phyloP scores from a whole-genome alignment of 2,888 invertebrate species.

The Tethea ocularis region DNA sequence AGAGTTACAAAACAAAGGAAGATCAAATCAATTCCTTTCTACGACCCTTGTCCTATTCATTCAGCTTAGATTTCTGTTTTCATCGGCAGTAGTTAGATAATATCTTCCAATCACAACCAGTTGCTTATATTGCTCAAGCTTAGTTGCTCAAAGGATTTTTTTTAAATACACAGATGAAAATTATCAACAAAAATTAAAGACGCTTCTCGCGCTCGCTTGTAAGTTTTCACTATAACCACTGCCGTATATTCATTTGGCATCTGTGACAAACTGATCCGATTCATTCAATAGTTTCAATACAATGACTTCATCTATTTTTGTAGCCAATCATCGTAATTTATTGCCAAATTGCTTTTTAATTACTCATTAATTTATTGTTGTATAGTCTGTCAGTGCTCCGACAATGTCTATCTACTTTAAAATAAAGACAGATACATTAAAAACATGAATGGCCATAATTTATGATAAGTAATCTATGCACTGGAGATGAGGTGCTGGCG shows the following conservation, averaged over 20 bases:
- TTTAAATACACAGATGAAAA: too few species aligned
- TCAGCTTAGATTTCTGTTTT: too few species aligned
- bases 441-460: neutral
- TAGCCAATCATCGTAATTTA: neutral
- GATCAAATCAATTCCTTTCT: too few species aligned
- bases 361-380: neutral
- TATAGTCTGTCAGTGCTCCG: neutral
- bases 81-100: too few species aligned
- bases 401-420: neutral
- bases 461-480: neutral
- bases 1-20: too few species aligned
- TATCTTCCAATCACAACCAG: too few species aligned
- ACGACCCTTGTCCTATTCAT: too few species aligned
- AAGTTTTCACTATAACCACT: neutral
- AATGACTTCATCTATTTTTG: neutral
- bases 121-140: too few species aligned
- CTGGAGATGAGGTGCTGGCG: too few species aligned
- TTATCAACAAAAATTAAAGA: too few species aligned
- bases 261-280: neutral
- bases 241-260: neutral
- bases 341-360: neutral
- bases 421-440: neutral
- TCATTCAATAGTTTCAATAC: neutral
- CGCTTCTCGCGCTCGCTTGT: neutral
- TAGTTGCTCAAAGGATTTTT: too few species aligned